These are phyloP conservation scores for Zaprionus kolodkinae DNA, from an alignment of 1,140 invertebrate species.

Conservation along the genomic window DNA sequence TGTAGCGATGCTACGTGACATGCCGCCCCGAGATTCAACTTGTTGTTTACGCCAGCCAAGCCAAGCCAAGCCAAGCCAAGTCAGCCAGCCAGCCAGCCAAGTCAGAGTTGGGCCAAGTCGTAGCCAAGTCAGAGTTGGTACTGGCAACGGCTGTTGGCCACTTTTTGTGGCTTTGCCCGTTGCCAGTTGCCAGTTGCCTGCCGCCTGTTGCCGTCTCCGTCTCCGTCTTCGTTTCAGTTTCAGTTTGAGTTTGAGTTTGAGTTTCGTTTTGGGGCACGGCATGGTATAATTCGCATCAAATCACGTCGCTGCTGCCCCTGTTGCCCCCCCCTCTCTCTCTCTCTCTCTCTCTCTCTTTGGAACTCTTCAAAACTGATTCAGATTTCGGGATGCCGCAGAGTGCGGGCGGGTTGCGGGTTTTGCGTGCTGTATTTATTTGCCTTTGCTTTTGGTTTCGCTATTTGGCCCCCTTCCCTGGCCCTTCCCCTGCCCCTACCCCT, in stretches of 20 bases:
- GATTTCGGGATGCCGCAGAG: constrained; percentile 42
- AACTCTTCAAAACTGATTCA: constrained; percentile 78
- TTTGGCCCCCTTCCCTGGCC: constrained; percentile 8
- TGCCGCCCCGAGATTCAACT: constrained; percentile 75
- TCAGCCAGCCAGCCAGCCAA: not conserved
- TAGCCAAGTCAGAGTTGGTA: not conserved
- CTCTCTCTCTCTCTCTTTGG: constrained; percentile 11
- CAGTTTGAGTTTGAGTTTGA: constrained; percentile 2
- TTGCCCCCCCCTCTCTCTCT: not conserved
- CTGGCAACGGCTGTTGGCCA: constrained; percentile 38
- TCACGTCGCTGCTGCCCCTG: constrained; percentile 65
- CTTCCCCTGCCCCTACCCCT: constrained; percentile 25
- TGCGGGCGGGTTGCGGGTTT: constrained; percentile 3
- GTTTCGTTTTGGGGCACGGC: constrained; percentile 38
- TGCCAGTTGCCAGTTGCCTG: constrained; percentile 32
- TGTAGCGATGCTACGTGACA: constrained; percentile 78
- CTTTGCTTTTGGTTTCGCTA: constrained; percentile 17
- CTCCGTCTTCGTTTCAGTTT: not conserved
- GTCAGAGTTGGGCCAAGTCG: too few relatives aligned
- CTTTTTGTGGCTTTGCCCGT: constrained; percentile 64
- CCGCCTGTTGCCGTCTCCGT: constrained; percentile 53
- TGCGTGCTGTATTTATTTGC: constrained; percentile 18
- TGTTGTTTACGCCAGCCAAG: constrained; percentile 67
- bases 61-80: constrained; percentile 12
- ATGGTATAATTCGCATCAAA: constrained; percentile 76